phyloP scores from a whole-genome alignment of 2,797 vertebrate species.

The Botia kubotai region DNA sequence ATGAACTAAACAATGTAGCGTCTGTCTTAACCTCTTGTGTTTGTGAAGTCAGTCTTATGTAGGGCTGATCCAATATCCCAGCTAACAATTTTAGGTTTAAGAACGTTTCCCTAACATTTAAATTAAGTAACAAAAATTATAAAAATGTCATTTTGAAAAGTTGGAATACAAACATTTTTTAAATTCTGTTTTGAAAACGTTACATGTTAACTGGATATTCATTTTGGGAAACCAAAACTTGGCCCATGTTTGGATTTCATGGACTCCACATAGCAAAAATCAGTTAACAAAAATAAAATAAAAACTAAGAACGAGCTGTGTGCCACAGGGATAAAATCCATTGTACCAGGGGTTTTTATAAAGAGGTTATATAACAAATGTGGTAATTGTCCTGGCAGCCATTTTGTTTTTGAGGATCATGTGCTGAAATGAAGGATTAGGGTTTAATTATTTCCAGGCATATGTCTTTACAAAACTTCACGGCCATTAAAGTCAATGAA shows the following conservation, averaged over 20 bases:
- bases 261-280: conserved; percentile 35
- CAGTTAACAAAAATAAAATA: background rate
- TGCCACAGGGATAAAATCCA: conserved; percentile 32
- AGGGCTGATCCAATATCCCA: conserved; percentile 11
- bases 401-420: conserved; percentile 43
- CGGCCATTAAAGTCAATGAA: conserved; percentile 58
- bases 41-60: conserved; percentile 10
- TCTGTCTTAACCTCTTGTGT: conserved; percentile 19
- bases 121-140: too few relatives aligned
- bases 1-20: background rate
- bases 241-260: conserved; percentile 16
- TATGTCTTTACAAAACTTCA: conserved; percentile 40
- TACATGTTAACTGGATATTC: too few relatives aligned
- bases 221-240: conserved; percentile 35
- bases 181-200: too few relatives aligned
- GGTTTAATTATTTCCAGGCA: conserved; percentile 42
- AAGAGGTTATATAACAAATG: conserved; percentile 36
- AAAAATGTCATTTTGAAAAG: too few relatives aligned
- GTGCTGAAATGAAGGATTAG: conserved; percentile 52
- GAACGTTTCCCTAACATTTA: too few relatives aligned
- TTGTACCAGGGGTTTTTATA: background rate
- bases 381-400: conserved; percentile 47
- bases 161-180: too few relatives aligned
- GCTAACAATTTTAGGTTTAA: too few relatives aligned
- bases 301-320: conserved; percentile 1